phyloP scores from a whole-genome alignment of 2,113 vertebrate species.

The Myocastor coypus region DNA sequence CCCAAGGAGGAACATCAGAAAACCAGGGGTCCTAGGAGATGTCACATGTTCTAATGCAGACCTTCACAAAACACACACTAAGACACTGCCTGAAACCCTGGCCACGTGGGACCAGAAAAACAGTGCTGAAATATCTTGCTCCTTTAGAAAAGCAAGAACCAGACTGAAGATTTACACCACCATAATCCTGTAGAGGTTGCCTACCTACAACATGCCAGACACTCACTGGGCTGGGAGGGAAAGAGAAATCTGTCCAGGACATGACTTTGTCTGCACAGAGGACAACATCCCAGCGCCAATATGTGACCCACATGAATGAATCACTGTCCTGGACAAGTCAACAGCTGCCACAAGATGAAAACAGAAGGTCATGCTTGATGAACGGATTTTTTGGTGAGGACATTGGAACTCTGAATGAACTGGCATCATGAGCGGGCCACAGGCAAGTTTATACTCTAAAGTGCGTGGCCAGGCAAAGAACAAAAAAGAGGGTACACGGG shows the following conservation, averaged over 20 bases:
- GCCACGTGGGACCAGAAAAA: not conserved
- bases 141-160: slow-evolving; percentile 37
- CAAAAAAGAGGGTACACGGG: not conserved
- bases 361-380: not conserved
- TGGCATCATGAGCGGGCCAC: not conserved
- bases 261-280: not conserved
- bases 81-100: not conserved
- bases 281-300: not conserved
- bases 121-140: slow-evolving; percentile 12
- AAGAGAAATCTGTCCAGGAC: not conserved
- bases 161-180: not conserved
- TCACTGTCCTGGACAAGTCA: not conserved
- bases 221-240: not conserved
- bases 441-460: not conserved
- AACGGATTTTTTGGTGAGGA: not conserved
- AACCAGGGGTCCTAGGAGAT: slow-evolving; percentile 24
- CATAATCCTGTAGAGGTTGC: not conserved
- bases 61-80: not conserved
- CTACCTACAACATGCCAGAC: not conserved
- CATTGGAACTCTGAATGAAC: not conserved
- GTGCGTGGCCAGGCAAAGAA: not conserved
- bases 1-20: slow-evolving; percentile 58
- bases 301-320: slow-evolving; percentile 1
- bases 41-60: slow-evolving; percentile 13
- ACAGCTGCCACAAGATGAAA: not conserved